A percentile compares a stretch with the other conserved stretches of the same genome.
phyloP scores from a whole-genome alignment of 2,888 invertebrate genomes.

The Cryptus armator region DNA sequence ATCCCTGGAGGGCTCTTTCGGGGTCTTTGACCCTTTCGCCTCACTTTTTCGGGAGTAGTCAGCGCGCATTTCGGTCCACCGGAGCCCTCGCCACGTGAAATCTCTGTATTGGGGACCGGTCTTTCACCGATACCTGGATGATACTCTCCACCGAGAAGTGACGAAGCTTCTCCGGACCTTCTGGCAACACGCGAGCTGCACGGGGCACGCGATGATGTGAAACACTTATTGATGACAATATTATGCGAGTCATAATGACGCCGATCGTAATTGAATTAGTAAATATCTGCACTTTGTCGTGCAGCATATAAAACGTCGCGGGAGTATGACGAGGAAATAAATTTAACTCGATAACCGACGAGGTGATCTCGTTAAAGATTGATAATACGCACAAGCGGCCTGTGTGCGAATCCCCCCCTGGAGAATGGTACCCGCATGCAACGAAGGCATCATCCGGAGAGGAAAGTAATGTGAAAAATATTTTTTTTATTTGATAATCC shows the following conservation, averaged over 20 bases:
- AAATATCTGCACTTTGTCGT: neutral
- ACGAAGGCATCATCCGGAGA: neutral
- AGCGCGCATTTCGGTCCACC: constrained; percentile 2
- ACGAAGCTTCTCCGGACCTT: neutral
- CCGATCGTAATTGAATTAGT: constrained; percentile 32
- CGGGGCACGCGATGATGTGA: constrained; percentile 23
- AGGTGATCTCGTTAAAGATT: neutral
- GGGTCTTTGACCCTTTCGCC: constrained; percentile 57
- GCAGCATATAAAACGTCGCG: neutral
- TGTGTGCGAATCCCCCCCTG: no score
- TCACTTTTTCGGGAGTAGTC: constrained; percentile 2
- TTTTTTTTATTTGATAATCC: neutral
- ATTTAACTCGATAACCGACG: constrained; percentile 6
- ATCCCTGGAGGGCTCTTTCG: constrained; percentile 37
- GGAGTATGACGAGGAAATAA: constrained; percentile 15
- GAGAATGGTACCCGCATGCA: neutral
- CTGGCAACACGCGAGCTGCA: neutral
- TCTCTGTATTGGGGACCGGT: constrained; percentile 26
- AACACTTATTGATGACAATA: constrained; percentile 45
- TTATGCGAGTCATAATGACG: constrained; percentile 34
- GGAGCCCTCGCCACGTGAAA: neutral
- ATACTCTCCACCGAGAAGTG: neutral
- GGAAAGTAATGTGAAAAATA: neutral
- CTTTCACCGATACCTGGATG: constrained; percentile 29
- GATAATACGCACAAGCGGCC: neutral